Evolutionary conservation across 2,113 vertebrate species (phyloP).

Genomic region (Ptychochromis oligacanthus): DNA sequence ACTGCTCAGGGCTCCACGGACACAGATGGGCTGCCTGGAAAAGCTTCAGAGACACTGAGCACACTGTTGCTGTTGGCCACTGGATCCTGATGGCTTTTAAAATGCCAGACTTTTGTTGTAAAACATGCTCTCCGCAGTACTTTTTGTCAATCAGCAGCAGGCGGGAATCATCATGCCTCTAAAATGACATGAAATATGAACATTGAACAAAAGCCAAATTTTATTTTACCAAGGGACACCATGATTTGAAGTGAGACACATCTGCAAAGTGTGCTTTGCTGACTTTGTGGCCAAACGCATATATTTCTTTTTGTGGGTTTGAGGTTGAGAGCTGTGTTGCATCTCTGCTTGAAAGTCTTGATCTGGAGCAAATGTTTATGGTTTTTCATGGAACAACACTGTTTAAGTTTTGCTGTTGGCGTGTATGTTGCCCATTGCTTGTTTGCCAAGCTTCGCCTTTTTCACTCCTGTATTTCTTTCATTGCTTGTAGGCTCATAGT

Average conservation of each 20-base stretch:
- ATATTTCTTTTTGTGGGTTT: slow-evolving; percentile 37
- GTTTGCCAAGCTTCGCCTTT: slow-evolving; percentile 67
- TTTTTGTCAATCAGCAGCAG: slow-evolving; percentile 56
- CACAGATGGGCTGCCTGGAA: slow-evolving; percentile 63
- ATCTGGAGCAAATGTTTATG: slow-evolving; percentile 45
- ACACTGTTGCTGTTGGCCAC: slow-evolving; percentile 74
- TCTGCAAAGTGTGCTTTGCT: slow-evolving; percentile 42
- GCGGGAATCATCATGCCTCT: slow-evolving; percentile 20
- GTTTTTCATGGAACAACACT: slow-evolving; percentile 58
- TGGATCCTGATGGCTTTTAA: slow-evolving; percentile 33
- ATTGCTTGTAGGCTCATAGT: slow-evolving; percentile 39
- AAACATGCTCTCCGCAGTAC: slow-evolving; percentile 55
- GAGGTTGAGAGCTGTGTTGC: slow-evolving; percentile 22
- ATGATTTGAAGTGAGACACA: slow-evolving; percentile 28
- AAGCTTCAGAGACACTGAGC: slow-evolving; percentile 52
- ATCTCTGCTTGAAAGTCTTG: slow-evolving; percentile 43
- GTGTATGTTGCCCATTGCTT: slow-evolving; percentile 54
- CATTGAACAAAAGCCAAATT: slow-evolving; percentile 39
- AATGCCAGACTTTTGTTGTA: slow-evolving; percentile 63
- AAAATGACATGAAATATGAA: slow-evolving; percentile 33
- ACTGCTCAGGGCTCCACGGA: slow-evolving; percentile 46
- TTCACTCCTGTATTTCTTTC: slow-evolving; percentile 51
- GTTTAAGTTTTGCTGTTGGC: slow-evolving; percentile 53
- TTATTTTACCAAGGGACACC: slow-evolving; percentile 44
- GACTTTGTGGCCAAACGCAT: slow-evolving; percentile 42